Base-by-base conservation (phyloP, 2,113 vertebrate species). In the Odontesthes bonariensis region DNA sequence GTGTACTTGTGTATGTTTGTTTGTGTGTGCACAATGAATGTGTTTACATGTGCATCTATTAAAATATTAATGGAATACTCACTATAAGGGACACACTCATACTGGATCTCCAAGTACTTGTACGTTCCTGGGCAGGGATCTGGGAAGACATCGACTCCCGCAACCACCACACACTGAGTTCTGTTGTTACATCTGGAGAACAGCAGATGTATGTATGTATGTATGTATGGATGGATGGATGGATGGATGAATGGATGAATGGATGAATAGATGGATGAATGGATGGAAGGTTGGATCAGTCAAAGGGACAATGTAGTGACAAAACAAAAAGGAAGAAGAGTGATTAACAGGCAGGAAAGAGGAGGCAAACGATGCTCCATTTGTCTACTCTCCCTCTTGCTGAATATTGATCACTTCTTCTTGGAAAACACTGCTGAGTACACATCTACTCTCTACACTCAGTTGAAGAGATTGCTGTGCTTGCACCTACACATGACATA, bases 21-120 rank as follows among this genome's bases (percentile, higher is more conserved):
- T 7, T 80, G 33, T 81, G 35, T 60, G 11, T 73, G 19, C 5
- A 33, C 7, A 5, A 12, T 16, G 22, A 7, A 54, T 6, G 3
- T 71, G n/a, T 35, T 33, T 67, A 69, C 77, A 46, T 69, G 11
- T 64, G 35, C 33, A 38, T 44, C 4, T 33, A 33, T 46, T 32
- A 46, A 54, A 73, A 66, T 73, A 60, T 59, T 33, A 64, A 58
- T 33, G 70, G 27, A 38, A 66, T 87, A 97, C 96, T 97, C 93
- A 97, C 96, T 97, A 92, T 97, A 97, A 86, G 96, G 96, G 66
- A 97, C 96, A 92, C 96, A 97, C 89, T 97, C 96, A 87, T 97
- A 97, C 86, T 97, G 96, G 92, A 97, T 96, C 93, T 97, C 96
- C 94, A 97, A 93, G 89, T 97, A 97, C 88, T 97, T 97, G 95